Conservation (phyloP, 2,113 vertebrate genomes). For the Arothron firmamentum region DNA sequence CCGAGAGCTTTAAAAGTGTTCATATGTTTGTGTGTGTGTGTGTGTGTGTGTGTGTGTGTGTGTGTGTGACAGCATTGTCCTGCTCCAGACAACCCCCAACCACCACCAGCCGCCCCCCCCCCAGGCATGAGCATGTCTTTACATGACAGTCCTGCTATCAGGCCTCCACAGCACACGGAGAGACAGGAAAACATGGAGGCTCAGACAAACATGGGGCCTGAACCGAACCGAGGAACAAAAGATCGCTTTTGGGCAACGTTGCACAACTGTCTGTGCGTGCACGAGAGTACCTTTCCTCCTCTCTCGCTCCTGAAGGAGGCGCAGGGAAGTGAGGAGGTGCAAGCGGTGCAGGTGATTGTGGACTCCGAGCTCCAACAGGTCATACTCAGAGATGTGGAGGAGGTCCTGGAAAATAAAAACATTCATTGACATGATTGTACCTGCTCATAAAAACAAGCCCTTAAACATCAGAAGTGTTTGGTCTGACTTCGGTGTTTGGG, state of each 20-base stretch:
- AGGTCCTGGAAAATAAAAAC: slow-evolving; percentile 70
- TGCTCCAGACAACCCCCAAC: slow-evolving; percentile 34
- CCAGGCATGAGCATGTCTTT: slow-evolving; percentile 49
- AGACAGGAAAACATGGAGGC: slow-evolving; percentile 7
- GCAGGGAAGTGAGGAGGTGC: slow-evolving; percentile 75
- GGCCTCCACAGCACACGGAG: slow-evolving; percentile 3
- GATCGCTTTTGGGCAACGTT: slow-evolving; percentile 22
- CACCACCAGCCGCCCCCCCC: slow-evolving; percentile 7
- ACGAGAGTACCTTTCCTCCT: slow-evolving; percentile 66
- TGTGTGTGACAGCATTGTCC: slow-evolving; percentile 36
- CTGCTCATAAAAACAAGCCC: too few relatives aligned
- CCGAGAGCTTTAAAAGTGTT: slow-evolving; percentile 37
- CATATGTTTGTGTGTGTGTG: slow-evolving; percentile 21
- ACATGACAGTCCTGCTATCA: slow-evolving; percentile 48
- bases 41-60: slow-evolving; percentile 17
- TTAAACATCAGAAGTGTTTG: too few relatives aligned
- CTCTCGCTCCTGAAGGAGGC: slow-evolving; percentile 73
- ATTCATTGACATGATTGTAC: too few relatives aligned
- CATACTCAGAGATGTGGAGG: slow-evolving; percentile 71
- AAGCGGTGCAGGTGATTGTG: slow-evolving; percentile 72
- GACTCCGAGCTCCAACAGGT: slow-evolving; percentile 75
- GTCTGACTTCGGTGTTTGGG: too few relatives aligned
- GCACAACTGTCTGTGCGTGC: not conserved
- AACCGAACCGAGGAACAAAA: slow-evolving; percentile 11
- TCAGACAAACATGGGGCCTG: slow-evolving; percentile 10